Base-by-base conservation (phyloP, 2,888 invertebrate genomes). In the Nomada ruficornis region DNA sequence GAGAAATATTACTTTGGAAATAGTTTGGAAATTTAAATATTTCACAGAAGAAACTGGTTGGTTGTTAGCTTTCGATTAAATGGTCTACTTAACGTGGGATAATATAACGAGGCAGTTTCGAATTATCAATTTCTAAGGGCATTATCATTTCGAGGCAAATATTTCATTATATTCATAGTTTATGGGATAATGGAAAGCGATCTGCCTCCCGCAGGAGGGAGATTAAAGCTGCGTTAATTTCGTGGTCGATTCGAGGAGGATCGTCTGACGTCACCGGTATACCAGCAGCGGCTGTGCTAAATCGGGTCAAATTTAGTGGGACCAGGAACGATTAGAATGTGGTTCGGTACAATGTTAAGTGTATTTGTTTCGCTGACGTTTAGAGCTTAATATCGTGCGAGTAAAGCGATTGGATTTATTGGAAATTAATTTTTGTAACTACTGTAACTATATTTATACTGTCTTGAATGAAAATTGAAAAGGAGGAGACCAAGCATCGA, bases 221-320 rank as follows among this genome's bases (percentile, higher is more conserved):
- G 63, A 54, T 63, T n/a, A 57, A 29, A 60, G 57, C 74, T 11
- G 52, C 20, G 75, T 67, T 77, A 74, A 77, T 74, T 74, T 67
- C 54, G 54, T 52, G 67, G 44, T 67, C 29, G 65, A 77, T 74
- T 74, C 75, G 44, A 62, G 67, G 67, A 62, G 62, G 77, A 67
- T 77, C 54, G 65, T 74, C 55, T 67, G 74, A 74, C 74, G 65
- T 74, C 74, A 74, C 10, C 62, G 69, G 52, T 26, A 26, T 42
- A 64, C 55, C 42, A 63, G 42, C n/a, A 13, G 36, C 73, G 64
- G 44, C 57, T 73, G 42, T 44, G 67, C 54, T 42, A 85, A 85
- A 85, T 70, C 72, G 44, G 80, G 79, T 85, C 74, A 83, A 75
- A 85, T 85, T 84, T 63, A 59, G 60, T 15, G 77, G 75, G 83